These are phyloP conservation scores for Montifringilla adamsi DNA, from an alignment of 2,113 vertebrate genomes.

Conservation along the genomic window DNA sequence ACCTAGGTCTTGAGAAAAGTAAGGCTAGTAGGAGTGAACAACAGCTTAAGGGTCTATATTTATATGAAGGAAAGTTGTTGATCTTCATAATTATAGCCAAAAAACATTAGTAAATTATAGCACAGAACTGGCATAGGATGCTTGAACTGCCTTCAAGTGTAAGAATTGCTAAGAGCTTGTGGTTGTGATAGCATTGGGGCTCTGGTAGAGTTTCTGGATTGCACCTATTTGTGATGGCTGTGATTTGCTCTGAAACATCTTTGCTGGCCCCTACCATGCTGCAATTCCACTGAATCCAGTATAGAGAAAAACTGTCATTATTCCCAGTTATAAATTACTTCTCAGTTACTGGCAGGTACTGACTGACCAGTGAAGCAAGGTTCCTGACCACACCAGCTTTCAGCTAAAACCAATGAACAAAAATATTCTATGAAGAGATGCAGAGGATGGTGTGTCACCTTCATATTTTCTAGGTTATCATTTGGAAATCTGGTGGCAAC, in stretches of 20 bases:
- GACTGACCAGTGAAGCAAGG: neutral
- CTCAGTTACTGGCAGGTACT: neutral
- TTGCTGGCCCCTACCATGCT: neutral
- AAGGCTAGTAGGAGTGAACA: neutral
- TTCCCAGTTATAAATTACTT: neutral
- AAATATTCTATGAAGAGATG: neutral
- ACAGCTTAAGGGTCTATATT: neutral
- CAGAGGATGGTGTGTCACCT: neutral
- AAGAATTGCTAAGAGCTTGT: neutral
- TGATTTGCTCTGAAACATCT: neutral
- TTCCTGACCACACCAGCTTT: neutral
- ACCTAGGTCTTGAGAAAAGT: neutral
- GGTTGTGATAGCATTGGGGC: fast-evolving
- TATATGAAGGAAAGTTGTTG: neutral
- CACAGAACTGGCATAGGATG: neutral
- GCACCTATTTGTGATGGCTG: neutral
- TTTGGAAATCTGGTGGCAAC: neutral
- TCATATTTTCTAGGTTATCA: fast-evolving
- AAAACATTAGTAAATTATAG: neutral
- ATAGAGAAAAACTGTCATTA: neutral
- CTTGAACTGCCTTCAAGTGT: neutral
- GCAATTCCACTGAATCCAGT: neutral
- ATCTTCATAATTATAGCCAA: neutral
- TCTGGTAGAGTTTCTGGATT: neutral
- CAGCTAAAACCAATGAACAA: neutral